These are phyloP conservation scores for Solea solea DNA, from an alignment of 2,113 vertebrate genomes.

Conservation along the genomic window DNA sequence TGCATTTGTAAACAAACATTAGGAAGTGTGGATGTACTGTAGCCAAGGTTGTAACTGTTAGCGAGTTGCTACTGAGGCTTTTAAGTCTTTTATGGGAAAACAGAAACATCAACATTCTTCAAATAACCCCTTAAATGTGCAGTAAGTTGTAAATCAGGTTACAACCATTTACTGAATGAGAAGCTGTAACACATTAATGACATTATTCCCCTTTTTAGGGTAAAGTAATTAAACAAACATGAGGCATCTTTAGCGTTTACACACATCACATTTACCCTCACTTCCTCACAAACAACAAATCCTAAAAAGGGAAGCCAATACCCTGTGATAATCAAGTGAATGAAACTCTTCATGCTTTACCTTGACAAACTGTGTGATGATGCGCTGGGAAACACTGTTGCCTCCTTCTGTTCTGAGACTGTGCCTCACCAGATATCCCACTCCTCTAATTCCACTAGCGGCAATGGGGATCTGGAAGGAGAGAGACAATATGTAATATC, in stretches of 20 bases:
- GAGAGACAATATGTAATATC: neutral
- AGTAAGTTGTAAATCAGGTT: neutral
- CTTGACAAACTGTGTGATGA: constrained; percentile 92
- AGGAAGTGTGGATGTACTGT: no score
- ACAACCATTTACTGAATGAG: no score
- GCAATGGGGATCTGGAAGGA: constrained; percentile 91
- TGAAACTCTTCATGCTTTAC: constrained; percentile 69
- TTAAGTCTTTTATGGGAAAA: no score
- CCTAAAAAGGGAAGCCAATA: neutral
- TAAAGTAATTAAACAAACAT: no score
- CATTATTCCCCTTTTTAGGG: no score
- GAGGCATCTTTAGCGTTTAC: no score
- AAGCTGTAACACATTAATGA: no score
- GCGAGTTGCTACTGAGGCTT: no score
- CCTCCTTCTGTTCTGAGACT: constrained; percentile 83
- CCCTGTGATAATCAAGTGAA: neutral
- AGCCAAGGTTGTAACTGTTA: no score
- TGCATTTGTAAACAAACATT: no score
- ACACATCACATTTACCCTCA: no score
- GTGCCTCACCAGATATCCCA: constrained; percentile 94
- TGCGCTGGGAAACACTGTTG: constrained; percentile 81
- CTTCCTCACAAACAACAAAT: no score
- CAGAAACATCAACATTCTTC: neutral
- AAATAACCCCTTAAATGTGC: neutral
- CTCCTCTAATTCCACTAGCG: constrained; percentile 91